Base-by-base conservation (phyloP, 1,140 invertebrate genomes). In the Chlorops oryzae region DNA sequence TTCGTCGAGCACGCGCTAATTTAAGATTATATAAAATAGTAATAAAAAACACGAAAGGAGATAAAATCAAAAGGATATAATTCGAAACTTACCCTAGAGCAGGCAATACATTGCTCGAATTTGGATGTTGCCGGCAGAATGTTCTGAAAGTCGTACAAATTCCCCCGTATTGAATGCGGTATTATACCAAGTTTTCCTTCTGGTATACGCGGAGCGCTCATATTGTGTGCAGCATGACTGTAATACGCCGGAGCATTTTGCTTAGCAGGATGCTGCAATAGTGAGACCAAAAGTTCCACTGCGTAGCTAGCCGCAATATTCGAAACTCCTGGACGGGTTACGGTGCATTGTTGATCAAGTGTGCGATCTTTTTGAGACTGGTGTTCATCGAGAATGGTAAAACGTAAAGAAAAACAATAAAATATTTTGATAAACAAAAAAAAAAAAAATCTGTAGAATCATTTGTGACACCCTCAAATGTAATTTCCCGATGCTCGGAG, bases 301-400 rank as follows among this genome's bases (percentile, higher is more conserved):
- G 92, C 92, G 22, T 96, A 74, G 18, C 90, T 90, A 37, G 86
- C 85, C 1, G 95, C 96, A 49, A 98, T 85, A 69, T 87, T 85
- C 0, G 93, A 92, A 7, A 96, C 83, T 10, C 96, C 97, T 1
- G 96, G 94, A 51, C 96, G 78, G 2, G 93, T 95, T 6, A 99
- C 96, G 6, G 97, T 99, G 67, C 97, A 99, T 69, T 99, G 96
- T 72, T 98, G 95, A 75, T 99, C 97, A 40, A 99, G 72, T 0
- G 95, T 98, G 50, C 96, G 80, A 72, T 99, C 94, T 52, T 78
- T 78, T 24, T 89, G 82, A 0, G 94, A 96, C 92, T 98, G 70
- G 18, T n/a, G n/a, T n/a, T n/a, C n/a, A n/a, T n/a, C n/a, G n/a
- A n/a, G n/a, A n/a, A 46, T 25, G 34, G 5, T 13, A 3, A 43